Evolutionary conservation across 2,113 vertebrate species (phyloP), one percentile per base, ranked within the genome.

Genomic region (Periophthalmodon schlosseri): DNA sequence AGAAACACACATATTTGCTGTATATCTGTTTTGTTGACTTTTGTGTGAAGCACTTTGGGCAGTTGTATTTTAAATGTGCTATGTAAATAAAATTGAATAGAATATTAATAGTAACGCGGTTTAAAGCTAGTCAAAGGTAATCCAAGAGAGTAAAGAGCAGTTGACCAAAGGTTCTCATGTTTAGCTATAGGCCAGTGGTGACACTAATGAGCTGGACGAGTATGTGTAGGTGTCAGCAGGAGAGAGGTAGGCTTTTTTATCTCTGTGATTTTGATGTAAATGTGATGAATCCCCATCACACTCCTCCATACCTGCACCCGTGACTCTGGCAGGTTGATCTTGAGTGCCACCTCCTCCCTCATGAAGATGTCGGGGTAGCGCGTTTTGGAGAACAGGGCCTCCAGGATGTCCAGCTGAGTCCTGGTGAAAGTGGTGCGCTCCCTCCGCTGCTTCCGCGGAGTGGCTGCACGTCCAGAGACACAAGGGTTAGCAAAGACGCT

Each of bases 301-400:
- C 75, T 60, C 66, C 70, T 7, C 58, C 10, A 23, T 87, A 95
- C 95, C 95, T 95, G 95, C 4, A 95, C 95, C 72, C 95, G 91
- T 69, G 95, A 96, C 90, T 96, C 95, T 0, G 95, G 95, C 72
- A 96, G 89, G 80, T 95, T 96, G 88, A 96, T 96, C 86, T 96
- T 96, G 73, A 95, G 93, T 2, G 95, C 95, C 79, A 96, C 95
- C 83, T 96, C 95, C 84, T 96, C 95, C 49, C 95, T 91, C 95
- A 96, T 96, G 87, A 96, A 96, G 91, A 96, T 96, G 90, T 96
- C 95, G 2, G 95, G 95, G 82, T 96, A 96, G 77, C 95, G 94
- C 1, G 95, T 96, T 82, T 96, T 96, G 67, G 95, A 94, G 84
- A 96, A 96, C 36, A 96, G 86, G 0, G 94, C 91, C 81, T 95